These are phyloP conservation scores for Blastobasis lacticolella DNA, from an alignment of 2,888 invertebrate genomes.

Conservation along the genomic window DNA sequence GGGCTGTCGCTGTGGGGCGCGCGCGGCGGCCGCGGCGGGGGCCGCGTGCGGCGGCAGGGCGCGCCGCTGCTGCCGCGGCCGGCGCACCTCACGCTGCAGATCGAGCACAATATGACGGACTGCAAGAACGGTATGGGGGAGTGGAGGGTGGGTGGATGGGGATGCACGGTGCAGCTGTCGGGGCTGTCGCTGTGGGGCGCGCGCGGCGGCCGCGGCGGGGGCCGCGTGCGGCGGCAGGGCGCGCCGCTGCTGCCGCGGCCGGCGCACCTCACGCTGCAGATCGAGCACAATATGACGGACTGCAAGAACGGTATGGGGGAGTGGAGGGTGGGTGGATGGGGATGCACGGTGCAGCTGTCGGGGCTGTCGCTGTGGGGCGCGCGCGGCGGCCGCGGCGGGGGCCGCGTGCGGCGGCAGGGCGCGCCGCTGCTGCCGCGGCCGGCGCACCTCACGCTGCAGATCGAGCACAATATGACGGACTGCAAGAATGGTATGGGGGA, in stretches of 20 bases:
- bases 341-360: too few species aligned
- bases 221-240: conserved; percentile 52
- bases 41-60: conserved; percentile 52
- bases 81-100: conserved; percentile 84
- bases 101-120: conserved; percentile 87
- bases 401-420: neutral
- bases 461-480: conserved; percentile 87
- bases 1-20: conserved; percentile 87
- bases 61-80: conserved; percentile 86
- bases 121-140: conserved; percentile 60
- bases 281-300: conserved; percentile 87
- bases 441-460: conserved; percentile 84
- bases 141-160: conserved; percentile 1
- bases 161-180: conserved; percentile 78
- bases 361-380: too few species aligned
- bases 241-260: conserved; percentile 86
- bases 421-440: conserved; percentile 84
- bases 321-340: conserved; percentile 1
- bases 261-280: conserved; percentile 84
- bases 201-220: conserved; percentile 48
- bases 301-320: conserved; percentile 60
- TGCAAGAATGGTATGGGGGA: conserved; percentile 72
- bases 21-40: conserved; percentile 48
- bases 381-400: neutral
- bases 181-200: conserved; percentile 87